phyloP scores from a whole-genome alignment of 2,797 vertebrate genomes.

The Chelonia mydas region DNA sequence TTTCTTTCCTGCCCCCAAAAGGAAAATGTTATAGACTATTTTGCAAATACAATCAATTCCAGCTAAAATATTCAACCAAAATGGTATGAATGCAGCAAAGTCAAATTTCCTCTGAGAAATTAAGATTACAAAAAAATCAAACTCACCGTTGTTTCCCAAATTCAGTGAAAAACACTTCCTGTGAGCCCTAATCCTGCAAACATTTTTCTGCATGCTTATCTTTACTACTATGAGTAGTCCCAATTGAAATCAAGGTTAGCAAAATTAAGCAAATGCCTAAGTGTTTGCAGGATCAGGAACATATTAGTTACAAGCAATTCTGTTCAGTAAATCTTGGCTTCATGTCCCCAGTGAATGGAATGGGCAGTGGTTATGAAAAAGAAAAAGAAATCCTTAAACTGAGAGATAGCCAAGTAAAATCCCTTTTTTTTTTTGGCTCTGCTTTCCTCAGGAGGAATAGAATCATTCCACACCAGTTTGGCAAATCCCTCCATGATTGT shows the following conservation, averaged over 20 bases:
- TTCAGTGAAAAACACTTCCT: neutral
- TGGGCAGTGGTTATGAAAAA: neutral
- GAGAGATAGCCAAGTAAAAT: neutral
- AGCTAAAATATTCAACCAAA: neutral
- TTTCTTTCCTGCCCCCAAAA: neutral
- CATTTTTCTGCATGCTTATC: rapidly evolving
- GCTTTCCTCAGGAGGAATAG: neutral
- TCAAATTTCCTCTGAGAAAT: neutral
- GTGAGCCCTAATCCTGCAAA: neutral
- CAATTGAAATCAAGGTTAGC: neutral
- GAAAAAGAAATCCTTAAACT: neutral
- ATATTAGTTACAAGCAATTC: neutral
- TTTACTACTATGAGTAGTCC: rapidly evolving
- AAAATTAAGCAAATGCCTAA: neutral
- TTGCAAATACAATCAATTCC: neutral
- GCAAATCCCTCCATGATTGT: neutral
- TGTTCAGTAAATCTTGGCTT: neutral
- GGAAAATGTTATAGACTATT: neutral
- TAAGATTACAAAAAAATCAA: neutral
- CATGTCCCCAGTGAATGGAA: neutral
- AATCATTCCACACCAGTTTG: neutral
- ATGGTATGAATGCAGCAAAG: neutral
- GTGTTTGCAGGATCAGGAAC: neutral
- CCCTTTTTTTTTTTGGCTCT: neutral
- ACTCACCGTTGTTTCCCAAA: neutral